A percentile compares a stretch with the other conserved stretches of the same genome.
phyloP scores from a whole-genome alignment of 1,140 invertebrate genomes.

The Araneus ventricosus region DNA sequence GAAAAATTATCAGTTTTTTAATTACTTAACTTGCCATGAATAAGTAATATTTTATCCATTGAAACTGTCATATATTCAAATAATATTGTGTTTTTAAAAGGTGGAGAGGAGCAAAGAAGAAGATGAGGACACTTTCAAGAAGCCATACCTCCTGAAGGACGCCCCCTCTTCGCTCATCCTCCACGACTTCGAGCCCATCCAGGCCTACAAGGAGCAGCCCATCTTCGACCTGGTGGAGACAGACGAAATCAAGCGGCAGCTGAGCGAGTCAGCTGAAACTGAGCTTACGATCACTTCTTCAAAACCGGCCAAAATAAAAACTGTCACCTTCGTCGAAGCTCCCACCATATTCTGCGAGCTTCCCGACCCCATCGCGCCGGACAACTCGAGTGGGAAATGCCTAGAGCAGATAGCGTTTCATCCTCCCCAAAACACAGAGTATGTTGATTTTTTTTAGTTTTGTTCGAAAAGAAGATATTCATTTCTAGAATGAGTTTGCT shows the following conservation, averaged over 20 bases:
- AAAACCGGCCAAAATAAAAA: constrained; percentile 48
- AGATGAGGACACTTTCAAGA: constrained; percentile 60
- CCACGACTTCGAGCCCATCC: constrained; percentile 53
- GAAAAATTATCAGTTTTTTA: too few relatives aligned
- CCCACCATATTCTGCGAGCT: constrained; percentile 48
- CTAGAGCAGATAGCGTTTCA: constrained; percentile 30
- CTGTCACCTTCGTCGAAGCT: constrained; percentile 58
- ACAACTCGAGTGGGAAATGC: neutral
- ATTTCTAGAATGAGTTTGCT: too few relatives aligned
- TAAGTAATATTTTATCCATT: too few relatives aligned
- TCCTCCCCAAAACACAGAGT: constrained; percentile 19
- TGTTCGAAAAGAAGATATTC: too few relatives aligned
- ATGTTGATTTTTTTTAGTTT: neutral
- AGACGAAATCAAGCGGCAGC: constrained; percentile 45
- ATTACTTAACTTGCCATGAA: too few relatives aligned
- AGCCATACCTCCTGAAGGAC: constrained; percentile 63
- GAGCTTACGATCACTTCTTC: constrained; percentile 8
- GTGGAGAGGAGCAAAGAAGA: constrained; percentile 30
- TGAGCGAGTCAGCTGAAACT: constrained; percentile 12
- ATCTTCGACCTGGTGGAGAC: constrained; percentile 64
- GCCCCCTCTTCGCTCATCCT: constrained; percentile 65
- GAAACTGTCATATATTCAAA: too few relatives aligned
- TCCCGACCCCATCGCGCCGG: neutral
- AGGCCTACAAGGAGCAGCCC: constrained; percentile 32
- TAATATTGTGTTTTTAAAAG: neutral